Conservation (phyloP, 1,140 invertebrate genomes). For the Orchestia grillus region DNA sequence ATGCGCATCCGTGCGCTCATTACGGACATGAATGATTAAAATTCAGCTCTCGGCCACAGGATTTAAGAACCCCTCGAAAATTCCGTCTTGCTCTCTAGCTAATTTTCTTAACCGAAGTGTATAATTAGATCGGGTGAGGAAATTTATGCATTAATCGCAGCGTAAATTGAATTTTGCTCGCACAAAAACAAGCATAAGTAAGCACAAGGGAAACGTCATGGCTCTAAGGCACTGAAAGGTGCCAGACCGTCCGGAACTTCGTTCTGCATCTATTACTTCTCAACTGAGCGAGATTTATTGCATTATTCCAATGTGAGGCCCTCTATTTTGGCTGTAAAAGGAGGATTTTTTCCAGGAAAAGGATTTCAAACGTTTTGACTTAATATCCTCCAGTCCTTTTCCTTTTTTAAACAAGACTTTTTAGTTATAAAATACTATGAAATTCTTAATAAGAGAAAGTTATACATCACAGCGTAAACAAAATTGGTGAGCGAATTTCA, state of each 20-base stretch:
- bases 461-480: background rate
- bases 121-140: conserved; percentile 55
- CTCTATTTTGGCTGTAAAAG: background rate
- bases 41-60: background rate
- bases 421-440: background rate
- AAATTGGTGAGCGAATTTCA: background rate
- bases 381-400: background rate
- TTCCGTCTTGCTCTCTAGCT: conserved; percentile 52
- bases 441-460: background rate
- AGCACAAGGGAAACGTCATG: conserved; percentile 22
- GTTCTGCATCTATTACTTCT: conserved; percentile 17
- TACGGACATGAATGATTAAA: conserved; percentile 27
- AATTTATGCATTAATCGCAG: conserved; percentile 56
- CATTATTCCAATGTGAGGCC: background rate
- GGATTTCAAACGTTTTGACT: background rate
- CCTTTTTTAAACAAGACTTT: background rate
- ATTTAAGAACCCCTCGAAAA: conserved; percentile 44
- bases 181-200: conserved; percentile 54
- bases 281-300: conserved; percentile 6
- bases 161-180: conserved; percentile 40
- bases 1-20: background rate
- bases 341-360: background rate
- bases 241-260: conserved; percentile 10
- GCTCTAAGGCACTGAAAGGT: conserved; percentile 5
- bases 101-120: conserved; percentile 54